Evolutionary conservation across 1,140 invertebrate species (phyloP), one percentile per base, ranked within the genome.

Genomic region (Drosophila bocki): DNA sequence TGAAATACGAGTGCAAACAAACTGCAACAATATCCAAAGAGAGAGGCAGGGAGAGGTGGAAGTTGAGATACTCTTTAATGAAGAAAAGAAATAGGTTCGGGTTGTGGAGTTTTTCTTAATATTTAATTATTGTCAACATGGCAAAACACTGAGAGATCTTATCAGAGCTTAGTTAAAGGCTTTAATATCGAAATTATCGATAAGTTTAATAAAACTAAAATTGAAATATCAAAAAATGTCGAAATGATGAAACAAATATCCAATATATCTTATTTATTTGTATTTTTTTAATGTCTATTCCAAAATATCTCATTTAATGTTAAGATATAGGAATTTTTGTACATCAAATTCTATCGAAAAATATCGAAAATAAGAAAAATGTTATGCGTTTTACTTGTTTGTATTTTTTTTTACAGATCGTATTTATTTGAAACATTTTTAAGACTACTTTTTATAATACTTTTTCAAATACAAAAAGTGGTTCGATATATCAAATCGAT

Each of bases 1-100:
- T 68, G 78, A 80, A 54, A 75, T 85, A 90, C 78, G 81, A 90
- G 75, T 90, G 81, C 81, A 90, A 81, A 90, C 81, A 84, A 78
- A 57, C 59, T 42, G 60, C 70, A 62, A 72, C 47, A 71, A 72
- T 76, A 67, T 67, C 60, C 17, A 8, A 48, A 61, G 19, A 35
- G 41, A 29, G 15, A 8, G 0, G 3, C 12, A 5, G 41, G n/a
- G 13, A 29, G 33, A 39, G 33, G 13, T 35, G 54, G 76, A 54
- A 47, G 3, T 0, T 3, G 19, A 45, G 47, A 51, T 76, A 26
- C 69, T 51, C 69, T 48, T 48, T 0, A 48, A 48, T n/a, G 1
- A 0, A 5, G 1, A 9, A 5, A 9, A 26, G 3, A 12, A 19
- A 6, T 1, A 19, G 3, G 17, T 44, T 44, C 9, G 42, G n/a